Percentiles rank a stretch among this genome's conserved stretches.
phyloP scores from a whole-genome alignment of 2,113 vertebrate species.

The Chrysochloris asiatica region DNA sequence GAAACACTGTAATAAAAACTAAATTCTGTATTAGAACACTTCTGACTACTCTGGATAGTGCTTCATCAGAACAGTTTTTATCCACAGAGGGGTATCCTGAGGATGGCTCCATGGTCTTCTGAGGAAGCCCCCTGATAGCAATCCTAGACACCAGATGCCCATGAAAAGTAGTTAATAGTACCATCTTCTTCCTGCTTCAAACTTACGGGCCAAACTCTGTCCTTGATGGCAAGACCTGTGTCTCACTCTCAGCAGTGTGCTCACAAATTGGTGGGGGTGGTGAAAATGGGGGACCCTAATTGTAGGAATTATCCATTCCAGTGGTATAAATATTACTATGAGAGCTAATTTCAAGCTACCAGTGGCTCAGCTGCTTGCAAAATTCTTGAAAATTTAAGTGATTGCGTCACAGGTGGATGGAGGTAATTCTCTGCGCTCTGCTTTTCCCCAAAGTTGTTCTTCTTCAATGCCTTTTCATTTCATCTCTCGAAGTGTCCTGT shows the following conservation, averaged over 20 bases:
- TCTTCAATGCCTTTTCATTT: too few species aligned
- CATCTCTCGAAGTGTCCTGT: too few species aligned
- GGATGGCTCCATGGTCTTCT: neutral
- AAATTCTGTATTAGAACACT: neutral
- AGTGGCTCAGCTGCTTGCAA: rapidly evolving
- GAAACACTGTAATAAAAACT: neutral
- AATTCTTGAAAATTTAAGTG: rapidly evolving
- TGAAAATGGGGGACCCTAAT: neutral
- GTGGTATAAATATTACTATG: neutral
- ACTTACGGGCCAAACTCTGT: neutral
- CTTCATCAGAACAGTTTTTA: neutral
- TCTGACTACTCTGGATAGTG: neutral
- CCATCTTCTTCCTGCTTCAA: neutral
- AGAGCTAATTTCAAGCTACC: neutral
- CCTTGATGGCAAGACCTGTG: neutral
- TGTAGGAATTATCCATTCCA: neutral
- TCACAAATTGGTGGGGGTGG: neutral
- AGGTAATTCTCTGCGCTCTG: neutral
- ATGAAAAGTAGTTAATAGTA: neutral
- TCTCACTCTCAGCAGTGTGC: neutral
- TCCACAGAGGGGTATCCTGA: neutral
- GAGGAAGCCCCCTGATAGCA: neutral
- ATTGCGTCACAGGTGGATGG: neutral
- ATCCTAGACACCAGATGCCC: neutral
- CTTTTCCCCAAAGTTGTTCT: neutral